These are phyloP conservation scores for Eristalis arbustorum DNA, from an alignment of 2,888 invertebrate genomes.

Conservation along the genomic window DNA sequence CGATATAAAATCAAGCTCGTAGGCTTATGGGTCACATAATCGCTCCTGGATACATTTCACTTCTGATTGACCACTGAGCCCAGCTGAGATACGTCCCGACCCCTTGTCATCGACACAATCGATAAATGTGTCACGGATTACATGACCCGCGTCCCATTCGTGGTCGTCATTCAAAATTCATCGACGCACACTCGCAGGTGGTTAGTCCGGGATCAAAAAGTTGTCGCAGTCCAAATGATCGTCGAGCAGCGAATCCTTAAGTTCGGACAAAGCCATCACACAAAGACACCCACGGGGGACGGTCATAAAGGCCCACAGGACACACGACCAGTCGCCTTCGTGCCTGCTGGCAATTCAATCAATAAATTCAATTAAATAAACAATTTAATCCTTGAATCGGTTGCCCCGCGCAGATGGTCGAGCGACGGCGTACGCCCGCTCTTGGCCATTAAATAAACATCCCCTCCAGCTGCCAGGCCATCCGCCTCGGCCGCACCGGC, in stretches of 20 bases:
- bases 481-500: neutral
- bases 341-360: conserved; percentile 10
- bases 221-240: neutral
- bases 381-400: conserved; percentile 33
- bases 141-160: neutral
- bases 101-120: neutral
- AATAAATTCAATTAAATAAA: conserved; percentile 49
- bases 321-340: neutral
- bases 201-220: neutral
- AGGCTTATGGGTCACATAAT: too few relatives aligned
- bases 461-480: neutral
- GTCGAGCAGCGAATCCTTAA: neutral
- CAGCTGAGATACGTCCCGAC: neutral
- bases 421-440: neutral
- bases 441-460: conserved; percentile 26
- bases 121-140: neutral
- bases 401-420: neutral
- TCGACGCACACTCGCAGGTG: neutral
- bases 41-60: neutral
- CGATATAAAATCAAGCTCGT: neutral
- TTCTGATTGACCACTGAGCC: neutral
- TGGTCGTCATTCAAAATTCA: neutral
- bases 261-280: neutral
- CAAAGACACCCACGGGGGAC: neutral
- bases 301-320: neutral